These are phyloP conservation scores for Callocephalon fimbriatum DNA, from an alignment of 2,113 vertebrate genomes.

Conservation along the genomic window DNA sequence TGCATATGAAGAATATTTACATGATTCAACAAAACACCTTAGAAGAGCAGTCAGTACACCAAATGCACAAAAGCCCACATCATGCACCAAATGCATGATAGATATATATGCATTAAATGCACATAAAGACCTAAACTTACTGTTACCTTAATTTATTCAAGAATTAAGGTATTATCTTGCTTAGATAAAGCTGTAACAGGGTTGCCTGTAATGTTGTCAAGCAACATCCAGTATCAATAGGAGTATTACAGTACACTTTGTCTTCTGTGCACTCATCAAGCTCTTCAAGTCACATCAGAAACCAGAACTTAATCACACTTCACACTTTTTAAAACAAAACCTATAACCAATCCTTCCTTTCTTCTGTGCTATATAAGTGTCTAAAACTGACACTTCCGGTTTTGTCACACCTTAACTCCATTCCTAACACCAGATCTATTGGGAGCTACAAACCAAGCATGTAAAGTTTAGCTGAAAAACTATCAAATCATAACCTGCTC, in stretches of 20 bases:
- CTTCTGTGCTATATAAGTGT: neutral
- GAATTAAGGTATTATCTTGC: neutral
- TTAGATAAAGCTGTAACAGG: neutral
- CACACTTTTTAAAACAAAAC: neutral
- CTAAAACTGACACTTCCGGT: neutral
- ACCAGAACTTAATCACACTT: neutral
- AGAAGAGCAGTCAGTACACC: neutral
- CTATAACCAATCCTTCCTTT: neutral
- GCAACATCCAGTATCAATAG: neutral
- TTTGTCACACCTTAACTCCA: neutral
- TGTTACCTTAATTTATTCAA: neutral
- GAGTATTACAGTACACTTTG: neutral
- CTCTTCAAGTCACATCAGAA: neutral
- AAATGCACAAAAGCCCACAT: neutral
- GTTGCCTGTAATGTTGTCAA: neutral
- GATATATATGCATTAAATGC: neutral
- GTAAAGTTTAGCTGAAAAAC: neutral
- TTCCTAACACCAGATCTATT: neutral
- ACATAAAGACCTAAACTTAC: neutral
- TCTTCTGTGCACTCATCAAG: neutral
- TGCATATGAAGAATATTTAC: neutral
- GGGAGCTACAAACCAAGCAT: neutral
- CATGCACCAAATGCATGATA: accelerated
- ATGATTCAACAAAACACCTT: neutral
- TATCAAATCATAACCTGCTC: neutral